Percentiles rank a stretch among this genome's conserved stretches.
Conservation (phyloP, 2,888 invertebrate species). For the Trissoscelio sp. region DNA sequence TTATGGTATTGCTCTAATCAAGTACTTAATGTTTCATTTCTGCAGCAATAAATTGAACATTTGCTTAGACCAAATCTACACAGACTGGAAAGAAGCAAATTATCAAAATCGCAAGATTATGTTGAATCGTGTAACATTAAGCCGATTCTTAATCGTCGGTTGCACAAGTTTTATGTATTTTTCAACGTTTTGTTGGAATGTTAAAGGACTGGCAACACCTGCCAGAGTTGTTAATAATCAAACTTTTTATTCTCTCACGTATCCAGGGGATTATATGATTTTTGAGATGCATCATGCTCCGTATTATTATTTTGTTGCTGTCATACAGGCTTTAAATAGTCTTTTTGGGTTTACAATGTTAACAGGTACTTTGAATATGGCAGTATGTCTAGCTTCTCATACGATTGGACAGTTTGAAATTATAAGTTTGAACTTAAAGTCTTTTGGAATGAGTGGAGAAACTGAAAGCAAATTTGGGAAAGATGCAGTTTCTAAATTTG, state of each 20-base stretch:
- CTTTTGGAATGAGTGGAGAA: not conserved
- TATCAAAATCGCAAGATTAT: constrained; percentile 31
- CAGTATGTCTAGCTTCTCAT: constrained; percentile 2
- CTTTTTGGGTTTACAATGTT: constrained; percentile 9
- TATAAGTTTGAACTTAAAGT: not conserved
- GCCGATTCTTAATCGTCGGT: constrained; percentile 11
- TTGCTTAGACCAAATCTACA: constrained; percentile 15
- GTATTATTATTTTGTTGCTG: not conserved
- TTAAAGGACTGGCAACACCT: not conserved
- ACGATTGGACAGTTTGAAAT: constrained; percentile 25
- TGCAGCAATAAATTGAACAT: constrained; percentile 5
- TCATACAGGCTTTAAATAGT: constrained; percentile 5
- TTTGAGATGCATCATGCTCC: constrained; percentile 8
- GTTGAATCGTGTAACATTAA: not conserved
- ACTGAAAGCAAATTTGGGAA: not conserved
- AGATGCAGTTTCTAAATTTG: not conserved
- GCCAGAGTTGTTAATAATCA: constrained; percentile 14
- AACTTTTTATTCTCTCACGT: constrained; percentile 19
- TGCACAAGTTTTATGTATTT: constrained; percentile 1
- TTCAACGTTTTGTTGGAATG: not conserved
- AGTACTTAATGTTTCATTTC: constrained; percentile 7
- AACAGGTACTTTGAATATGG: not conserved
- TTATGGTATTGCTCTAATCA: not conserved
- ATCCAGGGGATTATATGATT: not conserved
- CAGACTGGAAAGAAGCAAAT: constrained; percentile 29